phyloP scores from a whole-genome alignment of 1,140 invertebrate species.

The Anagrus nilaparvatae region DNA sequence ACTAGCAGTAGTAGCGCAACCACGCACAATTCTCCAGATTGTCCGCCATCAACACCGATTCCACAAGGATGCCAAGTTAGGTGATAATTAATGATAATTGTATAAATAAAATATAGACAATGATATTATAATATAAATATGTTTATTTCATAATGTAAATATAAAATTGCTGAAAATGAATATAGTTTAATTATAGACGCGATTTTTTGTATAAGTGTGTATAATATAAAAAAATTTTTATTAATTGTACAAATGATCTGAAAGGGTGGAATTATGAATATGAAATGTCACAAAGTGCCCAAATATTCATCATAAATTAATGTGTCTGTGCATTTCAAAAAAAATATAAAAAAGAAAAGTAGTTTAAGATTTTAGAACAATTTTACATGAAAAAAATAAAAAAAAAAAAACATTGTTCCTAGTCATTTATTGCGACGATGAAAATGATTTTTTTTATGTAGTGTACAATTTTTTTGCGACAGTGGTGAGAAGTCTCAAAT shows the following conservation, averaged over 20 bases:
- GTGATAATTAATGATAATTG: conserved; percentile 61
- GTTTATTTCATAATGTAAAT: conserved; percentile 23
- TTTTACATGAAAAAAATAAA: too few species aligned
- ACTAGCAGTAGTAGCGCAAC: conserved; percentile 13
- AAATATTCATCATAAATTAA: conserved; percentile 32
- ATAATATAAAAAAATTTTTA: conserved; percentile 34
- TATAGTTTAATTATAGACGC: conserved; percentile 10
- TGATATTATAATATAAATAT: conserved; percentile 17
- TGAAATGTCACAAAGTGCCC: conserved; percentile 43
- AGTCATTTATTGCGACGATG: too few species aligned
- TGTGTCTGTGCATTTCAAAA: conserved; percentile 26
- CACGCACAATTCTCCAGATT: conserved; percentile 28
- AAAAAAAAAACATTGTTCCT: too few species aligned
- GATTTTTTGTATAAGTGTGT: conserved; percentile 33
- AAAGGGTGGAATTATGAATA: too few species aligned
- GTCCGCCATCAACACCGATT: conserved; percentile 47
- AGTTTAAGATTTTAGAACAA: too few species aligned
- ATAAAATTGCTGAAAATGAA: conserved; percentile 26
- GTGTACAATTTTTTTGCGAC: too few species aligned
- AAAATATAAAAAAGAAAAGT: conserved; percentile 2
- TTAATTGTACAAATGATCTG: conserved; percentile 37
- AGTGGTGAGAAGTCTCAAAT: too few species aligned
- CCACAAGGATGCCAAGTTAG: conserved; percentile 78
- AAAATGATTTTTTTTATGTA: conserved; percentile 3
- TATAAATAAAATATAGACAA: conserved; percentile 30